Conservation (phyloP, 2,888 invertebrate species). For the Bruchidius siliquastri region DNA sequence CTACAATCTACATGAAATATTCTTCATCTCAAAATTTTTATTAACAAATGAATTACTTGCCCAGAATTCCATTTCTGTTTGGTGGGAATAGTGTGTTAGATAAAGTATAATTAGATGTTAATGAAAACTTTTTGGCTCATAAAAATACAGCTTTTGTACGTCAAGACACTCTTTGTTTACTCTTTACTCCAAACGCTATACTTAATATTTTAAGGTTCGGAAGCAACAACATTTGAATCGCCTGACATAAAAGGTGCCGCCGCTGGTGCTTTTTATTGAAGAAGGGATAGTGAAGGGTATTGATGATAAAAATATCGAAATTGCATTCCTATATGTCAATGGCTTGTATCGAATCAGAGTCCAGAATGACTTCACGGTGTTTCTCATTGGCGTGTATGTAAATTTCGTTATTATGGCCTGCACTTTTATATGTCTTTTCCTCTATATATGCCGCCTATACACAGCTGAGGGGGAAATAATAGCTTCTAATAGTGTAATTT, state of each 20-base stretch:
- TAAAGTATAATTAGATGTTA: no score
- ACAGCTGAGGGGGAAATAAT: not conserved
- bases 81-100: no score
- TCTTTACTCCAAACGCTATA: no score
- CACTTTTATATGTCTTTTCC: not conserved
- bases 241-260: not conserved
- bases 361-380: not conserved
- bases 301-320: not conserved
- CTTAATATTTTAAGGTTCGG: no score
- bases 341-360: constrained; percentile 1
- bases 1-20: no score
- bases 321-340: constrained; percentile 5
- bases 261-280: not conserved
- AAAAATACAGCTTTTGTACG: no score
- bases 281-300: not conserved
- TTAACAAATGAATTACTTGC: no score
- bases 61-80: no score
- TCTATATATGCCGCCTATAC: not conserved
- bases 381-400: not conserved
- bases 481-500: not conserved
- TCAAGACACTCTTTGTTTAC: no score
- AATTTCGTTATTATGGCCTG: not conserved
- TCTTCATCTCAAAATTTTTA: no score
- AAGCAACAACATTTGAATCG: no score
- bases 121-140: no score